These are phyloP conservation scores for Hemitrygon akajei DNA, from an alignment of 2,797 vertebrate genomes.

Conservation along the genomic window DNA sequence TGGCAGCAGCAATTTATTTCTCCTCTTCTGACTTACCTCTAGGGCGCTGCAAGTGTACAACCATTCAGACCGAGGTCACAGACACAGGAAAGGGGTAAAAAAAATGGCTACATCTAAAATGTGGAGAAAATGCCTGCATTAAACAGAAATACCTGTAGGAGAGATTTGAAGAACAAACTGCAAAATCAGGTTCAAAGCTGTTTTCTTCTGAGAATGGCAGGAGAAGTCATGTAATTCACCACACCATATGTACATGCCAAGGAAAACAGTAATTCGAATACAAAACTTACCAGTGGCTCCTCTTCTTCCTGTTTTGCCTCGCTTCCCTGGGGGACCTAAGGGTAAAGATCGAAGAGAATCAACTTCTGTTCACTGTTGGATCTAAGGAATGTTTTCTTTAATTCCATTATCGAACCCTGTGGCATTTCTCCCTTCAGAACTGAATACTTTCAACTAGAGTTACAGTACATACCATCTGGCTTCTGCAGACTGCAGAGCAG, in stretches of 20 bases:
- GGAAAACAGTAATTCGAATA: neutral
- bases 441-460: neutral
- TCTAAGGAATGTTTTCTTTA: neutral
- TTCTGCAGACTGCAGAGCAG: neutral
- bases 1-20: neutral
- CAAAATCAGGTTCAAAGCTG: neutral
- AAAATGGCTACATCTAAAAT: neutral
- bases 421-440: neutral
- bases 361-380: neutral
- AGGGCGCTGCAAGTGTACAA: neutral
- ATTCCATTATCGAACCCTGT: no score
- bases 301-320: slow-evolving; percentile 69
- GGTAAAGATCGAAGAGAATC: slow-evolving; percentile 49
- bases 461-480: slow-evolving; percentile 1
- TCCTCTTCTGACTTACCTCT: neutral
- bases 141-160: neutral
- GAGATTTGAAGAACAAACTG: neutral
- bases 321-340: slow-evolving; percentile 83
- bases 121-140: neutral
- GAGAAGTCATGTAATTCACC: neutral
- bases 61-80: neutral
- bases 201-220: neutral
- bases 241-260: neutral
- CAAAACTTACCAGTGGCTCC: slow-evolving; percentile 77
- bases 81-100: neutral